Base-by-base conservation (phyloP, 2,113 vertebrate species). In the Phoxinus phoxinus region DNA sequence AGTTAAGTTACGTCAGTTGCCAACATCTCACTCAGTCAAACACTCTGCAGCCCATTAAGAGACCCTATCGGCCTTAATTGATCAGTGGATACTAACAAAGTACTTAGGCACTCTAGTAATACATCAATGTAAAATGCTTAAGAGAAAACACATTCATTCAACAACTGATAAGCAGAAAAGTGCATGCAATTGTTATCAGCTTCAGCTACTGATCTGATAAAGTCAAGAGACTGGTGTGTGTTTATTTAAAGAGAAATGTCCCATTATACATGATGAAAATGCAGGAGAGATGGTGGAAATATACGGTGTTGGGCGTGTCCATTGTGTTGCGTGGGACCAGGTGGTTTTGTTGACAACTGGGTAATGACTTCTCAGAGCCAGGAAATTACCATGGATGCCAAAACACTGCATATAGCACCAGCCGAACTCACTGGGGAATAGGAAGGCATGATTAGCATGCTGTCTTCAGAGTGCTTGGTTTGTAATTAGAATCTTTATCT, bases 401-500 rank as follows among this genome's bases (percentile, higher is more conserved):
- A 63, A 83, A 53, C 76, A 58, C 37, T 46, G 73, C 46, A 65
- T 25, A 72, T 1, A 44, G 74, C 46, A 56, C 46, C 71, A 83
- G 84, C 83, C 17, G 2, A 27, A 30, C 72, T 77, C 82, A 21
- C 12, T 37, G 51, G 88, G 88, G 88, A 84, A 81, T 84, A 81
- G 21, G 35, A 56, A 72, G 44, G 53, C 46, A 75, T 87, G 85
- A 81, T 90, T 89, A 86, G 12, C 25, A 87, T 69, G 75, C 61
- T 56, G 86, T 84, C 83, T 56, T 79, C 67, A 35, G 58, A 84
- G 81, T 78, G 32, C 59, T 77, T 75, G 35, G 59, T 87, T 88
- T 89, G 46, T 89, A 90, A 92, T 92, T 89, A 84, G 48, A 89
- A 88, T 86, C 81, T 86, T 90, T 84, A 75, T 73, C 83, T 71